Conservation (phyloP, 2,113 vertebrate genomes). For the Siniperca knerii region DNA sequence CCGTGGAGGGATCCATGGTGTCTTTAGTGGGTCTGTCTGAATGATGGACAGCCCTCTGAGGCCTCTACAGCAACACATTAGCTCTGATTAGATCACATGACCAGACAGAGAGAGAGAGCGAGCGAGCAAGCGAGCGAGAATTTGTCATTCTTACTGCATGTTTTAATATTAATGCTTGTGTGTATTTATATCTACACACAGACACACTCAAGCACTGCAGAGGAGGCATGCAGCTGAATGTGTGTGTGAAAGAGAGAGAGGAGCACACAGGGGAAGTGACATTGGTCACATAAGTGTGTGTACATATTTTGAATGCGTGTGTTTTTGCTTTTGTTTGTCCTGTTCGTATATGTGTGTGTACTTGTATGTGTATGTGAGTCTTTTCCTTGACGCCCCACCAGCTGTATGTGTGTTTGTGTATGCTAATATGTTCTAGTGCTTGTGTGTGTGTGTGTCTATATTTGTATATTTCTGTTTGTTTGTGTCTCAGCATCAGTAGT, state of each 20-base stretch:
- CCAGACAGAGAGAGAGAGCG: neutral
- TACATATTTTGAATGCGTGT: neutral
- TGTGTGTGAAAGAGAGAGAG: constrained; percentile 3
- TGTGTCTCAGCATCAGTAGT: too few relatives aligned
- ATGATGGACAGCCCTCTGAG: constrained; percentile 45
- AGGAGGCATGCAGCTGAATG: neutral
- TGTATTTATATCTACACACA: constrained; percentile 12
- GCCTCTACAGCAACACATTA: constrained; percentile 50
- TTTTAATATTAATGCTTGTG: constrained; percentile 46
- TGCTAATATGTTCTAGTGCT: neutral
- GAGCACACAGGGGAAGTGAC: constrained; percentile 28
- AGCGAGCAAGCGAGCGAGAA: neutral
- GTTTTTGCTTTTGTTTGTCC: neutral
- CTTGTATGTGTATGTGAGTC: neutral
- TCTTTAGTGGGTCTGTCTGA: constrained; percentile 35
- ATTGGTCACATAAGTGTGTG: constrained; percentile 40
- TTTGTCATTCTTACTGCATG: neutral
- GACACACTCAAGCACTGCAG: constrained; percentile 20
- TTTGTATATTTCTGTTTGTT: neutral
- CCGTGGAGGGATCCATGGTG: constrained; percentile 6
- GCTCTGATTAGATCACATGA: constrained; percentile 67
- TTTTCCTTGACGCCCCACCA: neutral
- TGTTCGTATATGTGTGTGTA: neutral
- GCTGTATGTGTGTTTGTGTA: constrained; percentile 8
- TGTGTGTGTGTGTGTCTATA: neutral